Evolutionary conservation across 1,140 invertebrate genomes (phyloP), one percentile per base, ranked within the genome.

Genomic region (Drosophila sulfurigaster): DNA sequence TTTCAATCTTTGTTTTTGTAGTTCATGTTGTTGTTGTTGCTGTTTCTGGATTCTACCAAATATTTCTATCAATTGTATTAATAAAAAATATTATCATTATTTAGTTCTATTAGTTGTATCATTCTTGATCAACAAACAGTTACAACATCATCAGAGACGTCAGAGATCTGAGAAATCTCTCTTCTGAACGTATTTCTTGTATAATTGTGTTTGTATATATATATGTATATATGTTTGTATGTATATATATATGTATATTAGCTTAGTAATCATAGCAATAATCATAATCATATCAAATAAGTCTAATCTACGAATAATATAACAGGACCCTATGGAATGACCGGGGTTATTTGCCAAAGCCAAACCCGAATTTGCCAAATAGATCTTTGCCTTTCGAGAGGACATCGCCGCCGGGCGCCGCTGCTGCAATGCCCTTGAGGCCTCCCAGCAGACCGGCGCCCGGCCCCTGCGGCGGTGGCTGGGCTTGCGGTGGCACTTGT

Each of bases 321-420:
- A 91, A 91, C 83, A 91, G 87, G 87, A 90, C 75, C 87, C 91
- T 92, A 92, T 80, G 78, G 80, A 90, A 91, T 91, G 91, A 93
- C 93, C 93, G 91, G 82, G 94, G 94, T 95, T 95, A 96, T 95
- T 96, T 96, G 75, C 95, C 95, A 82, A 92, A 92, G 74, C 96
- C 96, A 74, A 97, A 94, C 57, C 97, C 97, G 91, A 98, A 98
- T 94, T 97, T 97, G 95, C 97, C 97, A 93, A 98, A 98, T 89
- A 97, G 97, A 93, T 97, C 97, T 93, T 98, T 97, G 77, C 97
- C 97, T 93, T 98, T 98, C 78, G 97, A 97, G 41, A 97, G 94
- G 66, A 97, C 96, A 83, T 97, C 96, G 58, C 96, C 96, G 54
- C 96, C 96, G 69, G 96, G 96, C 45, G 96, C 96, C 16, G 96